These are phyloP conservation scores for Puffinus mauretanicus DNA, from an alignment of 2,113 vertebrate genomes.

Conservation along the genomic window DNA sequence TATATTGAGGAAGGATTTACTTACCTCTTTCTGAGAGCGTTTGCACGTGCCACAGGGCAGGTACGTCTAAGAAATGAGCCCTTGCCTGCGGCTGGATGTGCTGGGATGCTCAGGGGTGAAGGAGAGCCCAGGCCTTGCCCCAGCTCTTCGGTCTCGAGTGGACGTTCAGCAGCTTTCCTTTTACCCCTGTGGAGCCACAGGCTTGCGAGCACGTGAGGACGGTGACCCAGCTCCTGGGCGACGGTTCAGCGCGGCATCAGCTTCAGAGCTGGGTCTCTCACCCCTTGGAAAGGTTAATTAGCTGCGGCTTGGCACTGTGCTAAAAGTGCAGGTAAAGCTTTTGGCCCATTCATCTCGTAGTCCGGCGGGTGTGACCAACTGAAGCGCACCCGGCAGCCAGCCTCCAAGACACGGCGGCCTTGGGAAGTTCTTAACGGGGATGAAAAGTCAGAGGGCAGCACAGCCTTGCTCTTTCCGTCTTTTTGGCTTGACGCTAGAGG, in stretches of 20 bases:
- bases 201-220: accelerated
- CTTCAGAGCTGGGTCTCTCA: not conserved
- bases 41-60: accelerated
- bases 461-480: not conserved
- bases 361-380: accelerated
- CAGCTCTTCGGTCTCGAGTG: conserved; percentile 73
- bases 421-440: not conserved
- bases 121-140: not conserved
- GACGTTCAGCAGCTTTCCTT: conserved; percentile 70
- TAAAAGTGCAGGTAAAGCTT: not conserved
- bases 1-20: not conserved
- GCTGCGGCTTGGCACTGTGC: not conserved
- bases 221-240: not conserved
- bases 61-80: accelerated
- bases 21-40: accelerated
- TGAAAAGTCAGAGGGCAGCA: not conserved
- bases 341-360: accelerated
- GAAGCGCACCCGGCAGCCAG: not conserved
- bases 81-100: accelerated
- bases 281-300: not conserved
- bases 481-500: not conserved
- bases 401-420: accelerated
- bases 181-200: conserved; percentile 22
- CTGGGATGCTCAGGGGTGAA: not conserved
- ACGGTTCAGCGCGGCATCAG: not conserved